phyloP scores from a whole-genome alignment of 2,113 vertebrate genomes.

The Proterorhinus semilunaris region DNA sequence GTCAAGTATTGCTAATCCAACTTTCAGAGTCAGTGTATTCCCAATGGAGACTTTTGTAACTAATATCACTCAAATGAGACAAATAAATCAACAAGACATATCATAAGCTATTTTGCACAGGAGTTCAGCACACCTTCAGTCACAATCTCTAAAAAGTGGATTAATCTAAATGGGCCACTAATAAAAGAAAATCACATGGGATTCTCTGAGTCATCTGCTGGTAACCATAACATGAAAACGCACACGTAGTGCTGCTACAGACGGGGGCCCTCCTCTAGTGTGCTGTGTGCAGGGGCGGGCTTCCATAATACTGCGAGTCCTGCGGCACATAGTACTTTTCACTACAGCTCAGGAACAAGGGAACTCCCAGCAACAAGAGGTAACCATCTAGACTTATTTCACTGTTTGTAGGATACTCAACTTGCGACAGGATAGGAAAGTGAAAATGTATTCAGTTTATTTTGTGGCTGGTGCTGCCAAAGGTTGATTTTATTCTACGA shows the following conservation, averaged over 20 bases:
- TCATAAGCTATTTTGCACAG: too few relatives aligned
- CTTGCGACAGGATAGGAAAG: too few relatives aligned
- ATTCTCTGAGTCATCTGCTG: neutral
- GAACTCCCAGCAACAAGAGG: conserved; percentile 35
- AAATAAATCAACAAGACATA: too few relatives aligned
- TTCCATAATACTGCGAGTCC: conserved; percentile 5
- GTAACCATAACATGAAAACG: neutral
- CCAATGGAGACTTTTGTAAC: too few relatives aligned
- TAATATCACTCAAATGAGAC: too few relatives aligned
- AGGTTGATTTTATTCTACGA: neutral
- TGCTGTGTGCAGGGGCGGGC: conserved; percentile 16
- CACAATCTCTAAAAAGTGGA: neutral
- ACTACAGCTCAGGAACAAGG: conserved; percentile 16
- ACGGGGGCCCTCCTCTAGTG: conserved; percentile 9
- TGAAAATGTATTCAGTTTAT: neutral
- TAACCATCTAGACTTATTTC: neutral
- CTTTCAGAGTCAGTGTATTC: too few relatives aligned
- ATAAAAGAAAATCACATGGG: neutral
- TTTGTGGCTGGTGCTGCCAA: neutral
- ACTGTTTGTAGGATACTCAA: neutral
- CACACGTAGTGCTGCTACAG: conserved; percentile 22
- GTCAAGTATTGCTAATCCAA: too few relatives aligned
- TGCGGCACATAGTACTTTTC: neutral
- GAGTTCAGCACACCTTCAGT: neutral
- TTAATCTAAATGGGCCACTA: neutral